These are phyloP conservation scores for Dicaeum eximium DNA, from an alignment of 2,113 vertebrate species.

Conservation along the genomic window DNA sequence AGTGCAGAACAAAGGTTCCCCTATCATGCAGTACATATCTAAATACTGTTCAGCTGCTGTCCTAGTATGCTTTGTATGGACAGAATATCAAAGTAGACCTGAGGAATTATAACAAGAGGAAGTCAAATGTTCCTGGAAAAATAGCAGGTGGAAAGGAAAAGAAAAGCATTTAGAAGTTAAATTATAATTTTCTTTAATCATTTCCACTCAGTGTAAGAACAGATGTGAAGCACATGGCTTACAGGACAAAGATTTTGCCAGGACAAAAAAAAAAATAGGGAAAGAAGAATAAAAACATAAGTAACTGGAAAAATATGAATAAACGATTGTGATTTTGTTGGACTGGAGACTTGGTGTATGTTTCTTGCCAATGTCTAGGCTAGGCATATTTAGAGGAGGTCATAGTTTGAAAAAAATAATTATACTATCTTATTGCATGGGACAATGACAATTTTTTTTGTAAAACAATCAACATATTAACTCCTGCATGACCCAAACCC, in stretches of 20 bases:
- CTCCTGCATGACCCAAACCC: background rate
- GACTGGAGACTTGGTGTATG: background rate
- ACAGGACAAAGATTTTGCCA: background rate
- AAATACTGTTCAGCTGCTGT: background rate
- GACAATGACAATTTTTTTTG: background rate
- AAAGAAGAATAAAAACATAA: background rate
- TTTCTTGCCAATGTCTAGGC: background rate
- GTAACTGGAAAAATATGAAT: background rate
- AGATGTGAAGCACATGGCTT: conserved; percentile 7
- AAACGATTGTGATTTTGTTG: background rate
- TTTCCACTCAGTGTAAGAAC: background rate
- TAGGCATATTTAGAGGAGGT: background rate
- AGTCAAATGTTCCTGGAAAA: background rate
- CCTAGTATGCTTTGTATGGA: background rate
- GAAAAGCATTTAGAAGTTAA: background rate
- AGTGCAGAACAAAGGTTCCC: background rate
- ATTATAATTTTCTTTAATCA: background rate
- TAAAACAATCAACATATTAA: background rate
- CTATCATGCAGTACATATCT: background rate
- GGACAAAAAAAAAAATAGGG: fast-evolving
- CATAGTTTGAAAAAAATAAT: background rate
- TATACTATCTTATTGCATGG: background rate
- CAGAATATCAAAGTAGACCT: background rate
- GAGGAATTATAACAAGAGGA: background rate
- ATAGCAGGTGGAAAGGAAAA: background rate